Conservation (phyloP, 1,140 invertebrate species). For the Drosophila rufa region DNA sequence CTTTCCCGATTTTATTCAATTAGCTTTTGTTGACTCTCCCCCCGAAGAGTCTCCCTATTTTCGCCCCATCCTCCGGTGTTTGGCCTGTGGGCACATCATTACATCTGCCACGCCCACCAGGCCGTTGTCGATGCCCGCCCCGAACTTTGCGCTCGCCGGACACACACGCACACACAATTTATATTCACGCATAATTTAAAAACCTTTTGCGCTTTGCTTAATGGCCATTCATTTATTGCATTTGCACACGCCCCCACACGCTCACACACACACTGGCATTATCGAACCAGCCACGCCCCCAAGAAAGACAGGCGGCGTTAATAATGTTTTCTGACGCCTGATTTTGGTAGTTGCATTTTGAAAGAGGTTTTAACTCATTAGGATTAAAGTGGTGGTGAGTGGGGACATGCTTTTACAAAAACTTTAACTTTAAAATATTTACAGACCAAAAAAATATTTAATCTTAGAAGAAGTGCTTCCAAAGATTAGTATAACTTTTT, state of each 20-base stretch:
- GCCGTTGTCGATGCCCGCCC: constrained; percentile 10
- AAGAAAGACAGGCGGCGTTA: constrained; percentile 21
- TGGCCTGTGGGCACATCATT: constrained; percentile 34
- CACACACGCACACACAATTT: constrained; percentile 25
- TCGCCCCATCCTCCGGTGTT: background rate
- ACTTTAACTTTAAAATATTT: background rate
- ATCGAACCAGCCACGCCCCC: constrained; percentile 37
- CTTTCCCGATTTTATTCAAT: constrained; percentile 56
- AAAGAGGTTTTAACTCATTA: constrained; percentile 7
- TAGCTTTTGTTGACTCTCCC: constrained; percentile 30
- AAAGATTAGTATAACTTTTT: too few species aligned
- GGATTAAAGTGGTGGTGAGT: background rate
- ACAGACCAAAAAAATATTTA: too few species aligned
- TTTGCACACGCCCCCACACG: constrained; percentile 48
- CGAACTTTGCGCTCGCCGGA: constrained; percentile 4
- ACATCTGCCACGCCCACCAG: constrained; percentile 39
- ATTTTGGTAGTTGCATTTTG: constrained; percentile 19
- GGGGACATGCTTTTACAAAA: too few species aligned
- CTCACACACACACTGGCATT: constrained; percentile 11
- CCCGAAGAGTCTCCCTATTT: constrained; percentile 1
- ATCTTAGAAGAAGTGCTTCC: too few species aligned
- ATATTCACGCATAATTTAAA: constrained; percentile 66
- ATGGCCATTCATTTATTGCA: constrained; percentile 70
- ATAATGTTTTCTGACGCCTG: constrained; percentile 30
- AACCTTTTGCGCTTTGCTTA: constrained; percentile 62